Evolutionary conservation across 2,797 vertebrate species (phyloP), one percentile per base, ranked within the genome.

Genomic region (Rallus crepitans): DNA sequence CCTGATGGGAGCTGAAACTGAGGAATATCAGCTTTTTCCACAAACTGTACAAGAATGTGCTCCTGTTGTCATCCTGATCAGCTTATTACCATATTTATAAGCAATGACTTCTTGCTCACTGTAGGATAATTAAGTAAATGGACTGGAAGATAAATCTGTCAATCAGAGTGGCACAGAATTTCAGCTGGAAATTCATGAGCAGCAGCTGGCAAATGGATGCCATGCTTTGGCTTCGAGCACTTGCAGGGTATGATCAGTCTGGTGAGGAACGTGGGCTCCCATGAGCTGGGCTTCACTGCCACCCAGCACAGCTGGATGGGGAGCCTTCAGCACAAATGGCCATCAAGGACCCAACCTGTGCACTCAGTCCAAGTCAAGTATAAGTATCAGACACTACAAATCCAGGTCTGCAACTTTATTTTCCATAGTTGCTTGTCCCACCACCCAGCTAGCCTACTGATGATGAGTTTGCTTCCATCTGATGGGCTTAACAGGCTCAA

Each of bases 21-120:
- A 13, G 85, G 18, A 90, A 83, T 9, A 4, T 13, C 1, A 0
- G 8, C 18, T 93, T 89, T 76, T 81, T 19, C 85, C 42, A 92
- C 48, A 75, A 89, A 75, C 23, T 69, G 56, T 87, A 80, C 59
- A 52, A 57, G 55, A 93, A 87, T 3, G 63, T 86, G 77, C 80
- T 96, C 75, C 89, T 80, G 83, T 90, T 90, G 86, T 75, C 81
- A 93, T 91, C 59, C 90, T 25, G 70, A 92, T 83, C 0, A 0
- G 8, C 23, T 92, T 87, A 93, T 96, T 94, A 85, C 66, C 94
- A 95, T 96, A 96, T 94, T 95, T 93, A 95, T 94, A 93, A 86
- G 92, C 89, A 94, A 57, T 45, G 42, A 86, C 83, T 94, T 80
- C 81, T 89, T 93, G 37, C 65, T 96, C 40, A 7, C 89, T 70